phyloP scores from a whole-genome alignment of 37 sponge, comb jelly and placozoan species.

The Cliona cf. orientalis region DNA sequence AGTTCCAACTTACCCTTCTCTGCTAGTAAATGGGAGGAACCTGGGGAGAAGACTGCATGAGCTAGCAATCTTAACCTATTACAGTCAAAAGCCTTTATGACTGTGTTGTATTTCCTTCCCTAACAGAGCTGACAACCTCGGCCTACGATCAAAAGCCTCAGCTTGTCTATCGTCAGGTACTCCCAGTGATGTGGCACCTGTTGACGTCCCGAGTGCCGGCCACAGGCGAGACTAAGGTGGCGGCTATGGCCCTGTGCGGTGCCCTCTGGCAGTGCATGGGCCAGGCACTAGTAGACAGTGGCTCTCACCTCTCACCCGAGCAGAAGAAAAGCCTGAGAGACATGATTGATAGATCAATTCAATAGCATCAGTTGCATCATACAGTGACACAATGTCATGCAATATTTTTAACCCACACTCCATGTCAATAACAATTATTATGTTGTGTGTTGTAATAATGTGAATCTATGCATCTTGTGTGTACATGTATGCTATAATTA shows the following conservation, averaged over 20 bases:
- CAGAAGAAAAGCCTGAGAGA: conserved; percentile 36
- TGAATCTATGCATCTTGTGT: not conserved
- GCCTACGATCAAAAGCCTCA: conserved; percentile 51
- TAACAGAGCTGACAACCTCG: conserved; percentile 55
- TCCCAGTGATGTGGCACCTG: conserved; percentile 84
- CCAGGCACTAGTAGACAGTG: conserved; percentile 56
- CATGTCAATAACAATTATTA: too few relatives aligned
- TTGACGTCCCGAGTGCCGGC: conserved; percentile 31
- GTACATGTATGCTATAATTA: not conserved
- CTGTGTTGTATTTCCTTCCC: not conserved
- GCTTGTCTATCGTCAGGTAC: conserved; percentile 69
- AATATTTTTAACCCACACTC: too few relatives aligned
- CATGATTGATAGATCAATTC: conserved; percentile 19
- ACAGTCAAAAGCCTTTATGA: too few relatives aligned
- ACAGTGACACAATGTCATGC: too few relatives aligned
- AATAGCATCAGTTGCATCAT: too few relatives aligned
- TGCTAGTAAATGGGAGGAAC: too few relatives aligned
- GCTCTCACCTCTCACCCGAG: conserved; percentile 50
- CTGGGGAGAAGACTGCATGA: too few relatives aligned
- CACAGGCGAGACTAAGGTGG: conserved; percentile 49
- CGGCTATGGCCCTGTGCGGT: conserved; percentile 48
- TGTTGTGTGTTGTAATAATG: not conserved
- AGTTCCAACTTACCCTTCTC: too few relatives aligned
- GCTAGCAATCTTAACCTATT: too few relatives aligned
- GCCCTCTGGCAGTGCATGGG: conserved; percentile 58